These are phyloP conservation scores for Neomonachus schauinslandi DNA, from an alignment of 2,113 vertebrate genomes.

Conservation along the genomic window DNA sequence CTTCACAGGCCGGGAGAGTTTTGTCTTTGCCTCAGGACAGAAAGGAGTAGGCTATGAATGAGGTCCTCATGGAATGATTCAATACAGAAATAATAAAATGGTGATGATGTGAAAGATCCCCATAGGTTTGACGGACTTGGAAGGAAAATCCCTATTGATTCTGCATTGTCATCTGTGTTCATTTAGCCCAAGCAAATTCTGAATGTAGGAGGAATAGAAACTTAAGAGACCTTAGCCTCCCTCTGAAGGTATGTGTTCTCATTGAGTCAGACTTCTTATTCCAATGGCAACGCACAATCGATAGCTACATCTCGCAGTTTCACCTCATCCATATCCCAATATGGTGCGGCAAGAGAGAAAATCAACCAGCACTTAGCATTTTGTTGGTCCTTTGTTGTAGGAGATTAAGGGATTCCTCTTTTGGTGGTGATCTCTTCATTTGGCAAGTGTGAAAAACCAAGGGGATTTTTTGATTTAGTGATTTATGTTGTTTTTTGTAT, in stretches of 20 bases:
- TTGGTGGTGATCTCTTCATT: background rate
- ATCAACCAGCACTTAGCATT: background rate
- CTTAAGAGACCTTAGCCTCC: background rate
- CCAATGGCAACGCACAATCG: background rate
- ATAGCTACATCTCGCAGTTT: background rate
- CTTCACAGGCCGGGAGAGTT: background rate
- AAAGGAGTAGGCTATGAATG: background rate
- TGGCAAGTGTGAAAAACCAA: background rate
- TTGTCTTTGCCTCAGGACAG: slow-evolving; percentile 42
- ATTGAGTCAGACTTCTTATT: background rate
- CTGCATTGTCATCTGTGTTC: slow-evolving; percentile 16
- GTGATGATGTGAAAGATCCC: slow-evolving; percentile 45
- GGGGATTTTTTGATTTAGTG: background rate
- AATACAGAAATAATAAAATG: slow-evolving; percentile 20
- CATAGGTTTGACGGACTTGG: background rate
- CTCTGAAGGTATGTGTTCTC: rapidly evolving
- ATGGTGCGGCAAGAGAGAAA: background rate
- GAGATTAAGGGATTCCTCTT: background rate
- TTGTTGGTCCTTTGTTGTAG: background rate
- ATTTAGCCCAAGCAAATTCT: slow-evolving; percentile 2
- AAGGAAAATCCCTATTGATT: background rate
- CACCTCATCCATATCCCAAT: background rate
- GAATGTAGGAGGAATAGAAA: background rate
- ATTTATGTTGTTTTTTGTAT: background rate
- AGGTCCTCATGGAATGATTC: background rate